Evolutionary conservation across 1,140 invertebrate species (phyloP).

Genomic region (Heliothis subflexa): DNA sequence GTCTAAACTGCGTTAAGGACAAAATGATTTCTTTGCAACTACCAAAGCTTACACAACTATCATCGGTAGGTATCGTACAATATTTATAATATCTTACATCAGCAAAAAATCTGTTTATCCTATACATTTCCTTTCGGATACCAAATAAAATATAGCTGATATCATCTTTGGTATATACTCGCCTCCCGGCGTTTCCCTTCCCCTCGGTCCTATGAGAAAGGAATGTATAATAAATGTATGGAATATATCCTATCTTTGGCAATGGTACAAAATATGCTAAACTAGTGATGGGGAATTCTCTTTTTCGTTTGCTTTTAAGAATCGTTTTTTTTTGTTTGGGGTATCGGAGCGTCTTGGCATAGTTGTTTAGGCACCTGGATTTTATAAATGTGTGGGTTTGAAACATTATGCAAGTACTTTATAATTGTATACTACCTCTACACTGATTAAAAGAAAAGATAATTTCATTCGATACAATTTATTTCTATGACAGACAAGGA

Average conservation of each 20-base stretch:
- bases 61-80: neutral
- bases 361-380: too few relatives aligned
- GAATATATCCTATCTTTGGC: neutral
- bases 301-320: neutral
- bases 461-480: too few relatives aligned
- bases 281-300: neutral
- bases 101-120: conserved; percentile 5
- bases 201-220: neutral
- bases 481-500: too few relatives aligned
- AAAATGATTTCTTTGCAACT: neutral
- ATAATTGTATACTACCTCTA: too few relatives aligned
- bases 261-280: neutral
- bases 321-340: neutral
- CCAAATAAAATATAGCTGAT: conserved; percentile 21
- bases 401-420: too few relatives aligned
- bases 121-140: conserved; percentile 2
- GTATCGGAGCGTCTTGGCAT: too few relatives aligned
- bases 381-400: too few relatives aligned
- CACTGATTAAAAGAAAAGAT: too few relatives aligned
- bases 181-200: conserved; percentile 4
- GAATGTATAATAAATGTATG: neutral
- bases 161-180: conserved; percentile 11
- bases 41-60: neutral
- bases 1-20: too few relatives aligned
- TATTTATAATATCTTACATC: neutral